A percentile compares a stretch with the other conserved stretches of the same genome.
Conservation (phyloP, 2,113 vertebrate genomes). For the Nannobrachium achirus region DNA sequence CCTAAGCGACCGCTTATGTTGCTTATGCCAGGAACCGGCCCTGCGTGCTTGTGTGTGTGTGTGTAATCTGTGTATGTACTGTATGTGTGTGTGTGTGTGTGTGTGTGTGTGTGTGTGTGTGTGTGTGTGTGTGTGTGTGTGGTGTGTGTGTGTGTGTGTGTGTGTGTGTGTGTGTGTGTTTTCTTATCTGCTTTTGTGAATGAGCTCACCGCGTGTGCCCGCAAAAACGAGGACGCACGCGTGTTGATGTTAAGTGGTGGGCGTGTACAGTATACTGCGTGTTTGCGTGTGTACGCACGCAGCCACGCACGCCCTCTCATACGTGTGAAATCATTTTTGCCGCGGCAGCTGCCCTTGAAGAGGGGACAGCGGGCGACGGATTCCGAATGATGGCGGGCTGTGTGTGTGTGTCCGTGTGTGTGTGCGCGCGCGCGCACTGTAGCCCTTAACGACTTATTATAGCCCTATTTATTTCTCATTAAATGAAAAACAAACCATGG, state of each 20-base stretch:
- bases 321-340: no score
- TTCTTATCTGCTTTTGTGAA: background rate
- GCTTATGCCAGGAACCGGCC: no score
- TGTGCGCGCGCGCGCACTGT: background rate
- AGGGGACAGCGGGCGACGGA: no score
- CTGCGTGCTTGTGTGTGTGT: background rate
- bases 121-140: slow-evolving; percentile 23
- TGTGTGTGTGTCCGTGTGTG: background rate
- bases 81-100: background rate
- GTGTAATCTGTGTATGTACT: background rate
- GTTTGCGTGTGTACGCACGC: background rate
- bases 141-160: background rate
- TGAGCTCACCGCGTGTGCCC: no score
- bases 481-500: slow-evolving; percentile 21
- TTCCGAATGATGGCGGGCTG: no score
- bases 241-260: no score
- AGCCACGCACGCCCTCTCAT: no score
- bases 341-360: no score
- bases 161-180: slow-evolving; percentile 4
- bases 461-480: slow-evolving; percentile 69
- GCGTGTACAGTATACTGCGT: no score
- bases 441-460: slow-evolving; percentile 61
- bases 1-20: no score
- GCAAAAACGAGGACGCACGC: no score
- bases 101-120: background rate